Percentiles rank a stretch among this genome's conserved stretches.
These are phyloP conservation scores for Leptura quadrifasciata DNA, from an alignment of 2,888 invertebrate genomes.

Conservation along the genomic window DNA sequence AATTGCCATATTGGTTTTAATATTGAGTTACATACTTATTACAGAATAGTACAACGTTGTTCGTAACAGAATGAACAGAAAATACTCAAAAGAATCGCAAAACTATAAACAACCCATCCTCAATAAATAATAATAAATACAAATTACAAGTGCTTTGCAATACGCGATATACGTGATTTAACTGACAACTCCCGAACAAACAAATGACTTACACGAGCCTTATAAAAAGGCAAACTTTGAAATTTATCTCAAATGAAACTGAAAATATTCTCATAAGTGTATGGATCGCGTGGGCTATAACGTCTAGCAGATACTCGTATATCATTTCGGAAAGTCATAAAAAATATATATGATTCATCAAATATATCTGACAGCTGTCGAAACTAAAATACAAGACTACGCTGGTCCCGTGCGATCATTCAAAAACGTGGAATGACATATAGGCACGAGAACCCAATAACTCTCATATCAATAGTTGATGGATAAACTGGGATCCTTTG, in stretches of 20 bases:
- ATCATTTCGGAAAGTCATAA: not conserved
- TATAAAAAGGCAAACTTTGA: not conserved
- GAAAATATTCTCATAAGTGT: not conserved
- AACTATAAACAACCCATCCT: too few relatives aligned
- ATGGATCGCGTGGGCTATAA: not conserved
- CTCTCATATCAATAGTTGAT: slow-evolving; percentile 4
- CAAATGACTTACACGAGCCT: too few relatives aligned
- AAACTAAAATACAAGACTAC: not conserved
- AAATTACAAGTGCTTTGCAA: too few relatives aligned
- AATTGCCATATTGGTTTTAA: too few relatives aligned
- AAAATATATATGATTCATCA: slow-evolving; percentile 3
- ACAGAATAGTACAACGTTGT: too few relatives aligned
- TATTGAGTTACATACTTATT: too few relatives aligned
- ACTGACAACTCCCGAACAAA: too few relatives aligned
- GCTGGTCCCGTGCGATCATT: not conserved
- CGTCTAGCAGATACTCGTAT: not conserved
- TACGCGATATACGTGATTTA: too few relatives aligned
- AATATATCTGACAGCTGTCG: slow-evolving; percentile 4
- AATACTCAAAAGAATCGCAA: too few relatives aligned
- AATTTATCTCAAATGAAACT: not conserved
- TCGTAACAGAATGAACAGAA: too few relatives aligned
- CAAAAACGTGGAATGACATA: not conserved
- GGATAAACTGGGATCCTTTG: not conserved
- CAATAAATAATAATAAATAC: too few relatives aligned
- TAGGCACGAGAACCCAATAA: not conserved